A percentile compares a stretch with the other conserved stretches of the same genome.
Conservation (phyloP, 2,888 invertebrate genomes). For the Troides oblongomaculatus region DNA sequence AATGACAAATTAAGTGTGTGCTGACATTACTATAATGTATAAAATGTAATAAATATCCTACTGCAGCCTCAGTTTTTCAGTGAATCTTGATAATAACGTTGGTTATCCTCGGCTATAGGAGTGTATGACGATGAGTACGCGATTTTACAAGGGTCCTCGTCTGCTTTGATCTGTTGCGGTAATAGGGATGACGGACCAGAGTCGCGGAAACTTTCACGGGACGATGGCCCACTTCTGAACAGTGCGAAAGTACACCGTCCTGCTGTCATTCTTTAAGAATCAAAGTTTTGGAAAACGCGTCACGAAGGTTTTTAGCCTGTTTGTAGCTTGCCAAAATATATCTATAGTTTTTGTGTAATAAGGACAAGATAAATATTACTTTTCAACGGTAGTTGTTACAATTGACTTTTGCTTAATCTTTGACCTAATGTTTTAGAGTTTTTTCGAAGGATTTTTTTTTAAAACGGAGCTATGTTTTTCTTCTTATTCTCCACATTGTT, state of each 20-base stretch:
- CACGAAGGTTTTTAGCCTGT: constrained; percentile 20
- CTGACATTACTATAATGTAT: background rate
- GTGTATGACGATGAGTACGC: constrained; percentile 10
- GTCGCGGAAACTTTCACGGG: constrained; percentile 74
- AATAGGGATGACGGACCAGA: constrained; percentile 60
- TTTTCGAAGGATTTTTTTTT: too few species aligned
- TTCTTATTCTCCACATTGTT: too few species aligned
- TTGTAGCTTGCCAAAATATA: constrained; percentile 8
- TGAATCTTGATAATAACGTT: constrained; percentile 15
- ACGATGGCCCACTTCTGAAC: constrained; percentile 72
- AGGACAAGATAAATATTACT: too few species aligned
- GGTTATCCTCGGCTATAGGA: constrained; percentile 2
- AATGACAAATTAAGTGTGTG: background rate
- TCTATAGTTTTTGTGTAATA: background rate
- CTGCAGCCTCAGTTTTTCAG: background rate
- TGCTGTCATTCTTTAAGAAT: constrained; percentile 52
- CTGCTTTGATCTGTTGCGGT: constrained; percentile 68
- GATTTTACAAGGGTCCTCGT: constrained; percentile 51
- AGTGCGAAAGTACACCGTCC: constrained; percentile 55
- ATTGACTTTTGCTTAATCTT: too few species aligned
- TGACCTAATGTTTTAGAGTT: too few species aligned
- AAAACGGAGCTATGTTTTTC: too few species aligned
- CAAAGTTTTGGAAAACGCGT: constrained; percentile 12
- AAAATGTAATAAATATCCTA: constrained; percentile 1
- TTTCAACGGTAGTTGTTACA: too few species aligned